These are phyloP conservation scores for Leistus spinibarbis DNA, from an alignment of 2,888 invertebrate species.

Conservation along the genomic window DNA sequence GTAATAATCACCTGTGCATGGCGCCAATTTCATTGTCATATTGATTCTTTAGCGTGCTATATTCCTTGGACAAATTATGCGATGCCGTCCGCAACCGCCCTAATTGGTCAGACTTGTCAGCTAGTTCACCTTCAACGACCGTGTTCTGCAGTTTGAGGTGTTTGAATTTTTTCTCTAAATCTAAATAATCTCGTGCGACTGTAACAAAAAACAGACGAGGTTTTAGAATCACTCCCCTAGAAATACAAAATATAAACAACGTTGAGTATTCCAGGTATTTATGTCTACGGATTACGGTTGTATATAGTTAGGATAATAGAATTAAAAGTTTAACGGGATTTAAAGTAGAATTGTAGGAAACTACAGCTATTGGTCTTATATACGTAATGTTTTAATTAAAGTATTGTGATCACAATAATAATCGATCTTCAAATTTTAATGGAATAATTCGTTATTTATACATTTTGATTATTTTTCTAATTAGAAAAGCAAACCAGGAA, in stretches of 20 bases:
- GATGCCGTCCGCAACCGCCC: slow-evolving; percentile 67
- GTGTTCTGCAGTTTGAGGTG: slow-evolving; percentile 66
- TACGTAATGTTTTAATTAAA: too few species aligned
- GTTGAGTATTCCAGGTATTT: slow-evolving; percentile 21
- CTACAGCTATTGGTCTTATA: too few species aligned
- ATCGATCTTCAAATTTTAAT: too few species aligned
- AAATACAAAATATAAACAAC: slow-evolving; percentile 4
- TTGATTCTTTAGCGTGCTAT: slow-evolving; percentile 74
- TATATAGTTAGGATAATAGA: too few species aligned
- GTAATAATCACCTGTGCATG: slow-evolving; percentile 66
- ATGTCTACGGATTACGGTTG: background rate
- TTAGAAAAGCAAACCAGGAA: too few species aligned
- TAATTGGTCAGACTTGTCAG: slow-evolving; percentile 68
- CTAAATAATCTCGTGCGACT: slow-evolving; percentile 67
- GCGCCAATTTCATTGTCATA: slow-evolving; percentile 76
- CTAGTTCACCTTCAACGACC: slow-evolving; percentile 64
- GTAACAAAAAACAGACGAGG: slow-evolving; percentile 42
- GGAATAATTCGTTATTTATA: too few species aligned
- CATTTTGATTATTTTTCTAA: too few species aligned
- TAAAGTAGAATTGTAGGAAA: too few species aligned
- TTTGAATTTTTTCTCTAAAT: slow-evolving; percentile 66
- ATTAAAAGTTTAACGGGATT: too few species aligned
- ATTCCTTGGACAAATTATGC: slow-evolving; percentile 74
- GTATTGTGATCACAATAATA: too few species aligned
- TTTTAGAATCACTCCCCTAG: background rate